Evolutionary conservation across 2,888 invertebrate species (phyloP).

Genomic region (Drosophila acutilabella): DNA sequence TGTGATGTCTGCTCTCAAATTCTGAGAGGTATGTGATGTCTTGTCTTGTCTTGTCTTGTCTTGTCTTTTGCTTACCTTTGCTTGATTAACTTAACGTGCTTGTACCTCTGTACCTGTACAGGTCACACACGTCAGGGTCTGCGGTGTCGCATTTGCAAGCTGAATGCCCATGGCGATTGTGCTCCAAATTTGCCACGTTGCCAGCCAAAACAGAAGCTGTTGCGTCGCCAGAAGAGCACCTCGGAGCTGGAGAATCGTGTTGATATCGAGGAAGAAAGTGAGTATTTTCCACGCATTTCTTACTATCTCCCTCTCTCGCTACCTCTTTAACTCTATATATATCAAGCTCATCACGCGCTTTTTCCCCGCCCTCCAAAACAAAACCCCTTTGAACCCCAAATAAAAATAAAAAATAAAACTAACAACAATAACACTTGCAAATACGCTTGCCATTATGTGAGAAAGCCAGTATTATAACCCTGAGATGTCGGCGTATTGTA

Average conservation of each 20-base stretch:
- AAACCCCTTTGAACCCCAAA: constrained; percentile 8
- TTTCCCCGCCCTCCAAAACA: neutral
- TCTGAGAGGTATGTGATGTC: constrained; percentile 90
- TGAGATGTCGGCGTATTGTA: constrained; percentile 25
- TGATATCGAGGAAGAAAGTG: constrained; percentile 92
- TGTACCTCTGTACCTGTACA: constrained; percentile 83
- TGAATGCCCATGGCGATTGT: constrained; percentile 96
- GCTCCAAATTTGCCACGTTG: constrained; percentile 93
- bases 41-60: neutral
- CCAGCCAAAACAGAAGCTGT: constrained; percentile 93
- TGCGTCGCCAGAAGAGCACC: constrained; percentile 95
- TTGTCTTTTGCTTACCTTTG: neutral
- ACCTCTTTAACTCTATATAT: constrained; percentile 1
- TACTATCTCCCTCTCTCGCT: neutral
- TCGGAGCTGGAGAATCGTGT: constrained; percentile 92
- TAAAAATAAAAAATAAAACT: constrained; percentile 18
- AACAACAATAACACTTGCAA: constrained; percentile 29
- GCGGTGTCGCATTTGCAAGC: constrained; percentile 95
- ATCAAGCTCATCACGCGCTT: constrained; percentile 46
- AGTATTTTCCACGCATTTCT: constrained; percentile 85
- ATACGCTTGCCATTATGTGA: constrained; percentile 32
- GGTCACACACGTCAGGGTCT: constrained; percentile 96
- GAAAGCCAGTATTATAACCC: constrained; percentile 5
- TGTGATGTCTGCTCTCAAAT: constrained; percentile 97
- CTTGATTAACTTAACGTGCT: constrained; percentile 1